Evolutionary conservation across 2,113 vertebrate genomes (phyloP), one percentile per base, ranked within the genome.

Genomic region (Perccottus glenii): DNA sequence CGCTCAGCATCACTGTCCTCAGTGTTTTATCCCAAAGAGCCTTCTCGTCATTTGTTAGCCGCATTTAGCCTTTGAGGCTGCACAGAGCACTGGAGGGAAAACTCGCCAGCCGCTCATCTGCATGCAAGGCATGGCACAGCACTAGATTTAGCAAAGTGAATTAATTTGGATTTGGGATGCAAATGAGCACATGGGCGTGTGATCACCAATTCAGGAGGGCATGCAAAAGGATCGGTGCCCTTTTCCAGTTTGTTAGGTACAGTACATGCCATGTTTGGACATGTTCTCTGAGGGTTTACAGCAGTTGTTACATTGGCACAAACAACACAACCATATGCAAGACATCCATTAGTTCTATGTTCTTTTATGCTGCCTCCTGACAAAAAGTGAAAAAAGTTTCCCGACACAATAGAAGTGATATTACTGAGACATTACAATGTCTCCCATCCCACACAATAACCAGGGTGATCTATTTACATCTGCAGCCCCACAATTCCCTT

Each of bases 101-200:
- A 93, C 53, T 33, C 49, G 49, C 52, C 65, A 79, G 75, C 85
- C 92, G 88, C 94, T 96, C 95, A 96, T 97, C 94, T 95, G 95
- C 94, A 97, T 98, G 95, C 96, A 92, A 93, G 95, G 91, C 93
- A 87, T 93, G 94, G 94, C 92, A 88, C 93, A 87, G 94, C 79
- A 94, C 92, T 94, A 95, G 95, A 96, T 97, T 96, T 94, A 94
- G 94, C 94, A 95, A 97, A 96, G 94, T 96, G 97, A 98, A 98
- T 99, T 98, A 98, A 99, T 99, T 96, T 98, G 96, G 96, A 98
- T 99, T 97, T 97, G 95, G 96, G 94, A 98, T 98, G 96, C 96
- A 97, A 98, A 99, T 98, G 93, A 88, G 85, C 82, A 94, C 94
- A 94, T 93, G 93, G 92, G 93, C 78, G 84, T 93, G 92, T 85